phyloP scores from a whole-genome alignment of 2,797 vertebrate species.

The Molossus molossus region DNA sequence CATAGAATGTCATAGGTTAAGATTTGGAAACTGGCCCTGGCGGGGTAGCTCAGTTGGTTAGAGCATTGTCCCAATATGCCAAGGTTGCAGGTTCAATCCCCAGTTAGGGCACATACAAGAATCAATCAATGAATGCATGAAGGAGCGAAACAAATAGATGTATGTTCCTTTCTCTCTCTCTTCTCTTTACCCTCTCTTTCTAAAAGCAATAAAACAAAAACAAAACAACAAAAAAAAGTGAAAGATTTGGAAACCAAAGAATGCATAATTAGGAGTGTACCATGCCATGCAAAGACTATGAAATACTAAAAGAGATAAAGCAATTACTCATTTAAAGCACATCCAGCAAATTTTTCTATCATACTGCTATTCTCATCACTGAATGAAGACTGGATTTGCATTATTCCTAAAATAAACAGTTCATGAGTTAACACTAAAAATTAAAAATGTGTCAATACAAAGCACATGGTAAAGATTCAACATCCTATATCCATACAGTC shows the following conservation, averaged over 20 bases:
- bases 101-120: neutral
- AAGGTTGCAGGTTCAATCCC: neutral
- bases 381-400: constrained; percentile 52
- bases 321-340: constrained; percentile 60
- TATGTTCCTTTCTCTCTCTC: neutral
- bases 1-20: constrained; percentile 25
- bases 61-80: neutral
- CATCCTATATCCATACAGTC: constrained; percentile 43
- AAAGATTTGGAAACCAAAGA: constrained; percentile 72
- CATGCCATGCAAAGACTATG: constrained; percentile 62
- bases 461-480: constrained; percentile 59
- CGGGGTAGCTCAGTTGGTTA: neutral
- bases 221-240: neutral
- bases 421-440: constrained; percentile 66
- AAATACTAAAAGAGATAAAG: constrained; percentile 57
- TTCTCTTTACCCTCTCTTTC: neutral
- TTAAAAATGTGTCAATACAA: constrained; percentile 60
- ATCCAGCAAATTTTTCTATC: constrained; percentile 57
- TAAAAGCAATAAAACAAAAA: neutral
- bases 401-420: constrained; percentile 71
- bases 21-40: neutral
- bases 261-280: constrained; percentile 65
- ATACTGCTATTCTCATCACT: constrained; percentile 56
- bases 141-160: neutral
- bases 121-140: neutral